These are phyloP conservation scores for Papilio demoleus DNA, from an alignment of 2,888 invertebrate species.

Conservation along the genomic window DNA sequence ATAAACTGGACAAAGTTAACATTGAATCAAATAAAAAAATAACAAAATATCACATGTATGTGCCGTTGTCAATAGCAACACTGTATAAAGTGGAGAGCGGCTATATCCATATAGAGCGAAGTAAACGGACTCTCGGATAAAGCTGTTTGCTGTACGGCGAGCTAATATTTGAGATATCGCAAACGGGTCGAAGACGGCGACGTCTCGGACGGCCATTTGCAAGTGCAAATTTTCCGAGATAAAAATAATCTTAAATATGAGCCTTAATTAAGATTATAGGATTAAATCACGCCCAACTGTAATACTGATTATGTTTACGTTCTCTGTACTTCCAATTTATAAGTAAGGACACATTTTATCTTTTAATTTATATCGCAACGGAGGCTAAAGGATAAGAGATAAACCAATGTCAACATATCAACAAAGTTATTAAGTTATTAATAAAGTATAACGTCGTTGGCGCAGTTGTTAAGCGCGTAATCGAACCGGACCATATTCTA, in stretches of 20 bases:
- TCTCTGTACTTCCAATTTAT: slow-evolving; percentile 24
- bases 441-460: too few relatives aligned
- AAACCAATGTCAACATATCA: slow-evolving; percentile 28
- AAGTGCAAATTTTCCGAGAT: slow-evolving; percentile 80
- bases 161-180: slow-evolving; percentile 77
- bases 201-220: slow-evolving; percentile 72
- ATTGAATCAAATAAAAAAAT: too few relatives aligned
- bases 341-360: slow-evolving; percentile 36
- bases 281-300: slow-evolving; percentile 54
- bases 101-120: slow-evolving; percentile 60
- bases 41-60: slow-evolving; percentile 12
- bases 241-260: slow-evolving; percentile 71
- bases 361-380: slow-evolving; percentile 31
- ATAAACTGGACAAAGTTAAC: too few relatives aligned
- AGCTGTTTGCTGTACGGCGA: slow-evolving; percentile 70
- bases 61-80: slow-evolving; percentile 27
- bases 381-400: slow-evolving; percentile 27
- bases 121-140: slow-evolving; percentile 74
- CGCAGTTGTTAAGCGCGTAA: too few relatives aligned
- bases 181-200: slow-evolving; percentile 73
- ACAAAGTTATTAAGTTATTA: slow-evolving; percentile 27
- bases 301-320: slow-evolving; percentile 51
- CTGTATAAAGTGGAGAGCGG: slow-evolving; percentile 43
- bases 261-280: slow-evolving; percentile 72
- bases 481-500: too few relatives aligned